Evolutionary conservation across 1,140 invertebrate genomes (phyloP), one percentile per base, ranked within the genome.

Genomic region (Drosophila repleta): DNA sequence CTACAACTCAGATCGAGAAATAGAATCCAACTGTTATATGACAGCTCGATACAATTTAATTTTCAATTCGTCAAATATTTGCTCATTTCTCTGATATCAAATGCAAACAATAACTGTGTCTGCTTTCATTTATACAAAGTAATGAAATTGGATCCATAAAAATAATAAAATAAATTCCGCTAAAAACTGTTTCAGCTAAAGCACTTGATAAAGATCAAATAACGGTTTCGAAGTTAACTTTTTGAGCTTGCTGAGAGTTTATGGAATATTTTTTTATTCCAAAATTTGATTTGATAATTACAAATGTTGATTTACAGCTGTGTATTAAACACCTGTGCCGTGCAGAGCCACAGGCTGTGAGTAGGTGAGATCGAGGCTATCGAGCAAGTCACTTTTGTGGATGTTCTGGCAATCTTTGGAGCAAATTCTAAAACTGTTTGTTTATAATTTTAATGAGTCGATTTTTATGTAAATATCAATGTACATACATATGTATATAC

Each of bases 361-460:
- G 10, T 0, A 15, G 15, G n/a, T 45, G 15, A 10, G 21, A 49
- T 37, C 8, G 3, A 17, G 24, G 4, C 37, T 18, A 26, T 45
- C 39, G 18, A 15, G 24, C 4, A n/a, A 49, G n/a, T 43, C 55
- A 29, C n/a, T 15, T 56, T n/a, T 26, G n/a, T 11, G 24, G 26
- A 43, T 68, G 26, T 53, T 53, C 39, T 55, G 66, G 51, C 48
- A 55, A 56, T 53, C 41, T 64, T 63, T 20, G 18, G 24, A 26
- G 43, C 37, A 51, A 20, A 41, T 57, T 41, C 26, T 3, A 35
- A 60, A 71, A 52, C 48, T 46, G 68, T 66, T 58, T 66, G 65
- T 71, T 71, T 45, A 52, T 32, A 57, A 65, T 56, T 70, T 49
- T 11, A 70, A 70, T 70, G 56, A 62, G 15, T 53, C 35, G 52